Conservation (phyloP, 2,888 invertebrate genomes). For the Stenichneumon culpator region DNA sequence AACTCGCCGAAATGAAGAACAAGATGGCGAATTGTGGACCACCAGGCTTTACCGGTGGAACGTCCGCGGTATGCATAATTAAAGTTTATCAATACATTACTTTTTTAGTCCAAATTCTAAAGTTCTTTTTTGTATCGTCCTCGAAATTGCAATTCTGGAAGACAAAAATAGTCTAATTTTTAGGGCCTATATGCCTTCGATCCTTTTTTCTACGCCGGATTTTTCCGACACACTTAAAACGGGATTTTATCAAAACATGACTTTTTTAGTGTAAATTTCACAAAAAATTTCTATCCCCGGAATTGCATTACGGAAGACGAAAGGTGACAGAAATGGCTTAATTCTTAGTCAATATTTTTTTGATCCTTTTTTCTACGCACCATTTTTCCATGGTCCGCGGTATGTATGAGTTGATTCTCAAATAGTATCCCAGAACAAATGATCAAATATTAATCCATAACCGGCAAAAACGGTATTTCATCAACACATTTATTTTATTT, state of each 20-base stretch:
- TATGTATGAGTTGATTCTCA: too few relatives aligned
- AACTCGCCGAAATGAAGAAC: conserved; percentile 91
- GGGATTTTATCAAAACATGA: too few relatives aligned
- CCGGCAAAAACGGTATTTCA: background rate
- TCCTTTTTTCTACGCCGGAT: background rate
- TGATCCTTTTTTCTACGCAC: too few relatives aligned
- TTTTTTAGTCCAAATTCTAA: conserved; percentile 10
- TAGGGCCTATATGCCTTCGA: background rate
- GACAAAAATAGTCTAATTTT: background rate
- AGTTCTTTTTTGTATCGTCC: conserved; percentile 10
- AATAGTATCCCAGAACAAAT: too few relatives aligned
- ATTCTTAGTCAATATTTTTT: too few relatives aligned
- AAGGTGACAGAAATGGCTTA: too few relatives aligned
- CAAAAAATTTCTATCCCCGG: too few relatives aligned
- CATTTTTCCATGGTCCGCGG: too few relatives aligned
- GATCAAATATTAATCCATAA: background rate
- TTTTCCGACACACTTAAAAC: too few relatives aligned
- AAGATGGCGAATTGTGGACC: conserved; percentile 93
- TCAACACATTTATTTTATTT: too few relatives aligned
- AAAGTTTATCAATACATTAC: background rate
- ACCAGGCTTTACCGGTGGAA: conserved; percentile 90
- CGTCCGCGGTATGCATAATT: conserved; percentile 87
- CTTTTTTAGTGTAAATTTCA: too few relatives aligned
- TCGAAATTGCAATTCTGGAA: background rate
- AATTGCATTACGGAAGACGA: too few relatives aligned